Base-by-base conservation (phyloP, 2,888 invertebrate genomes). In the Cacoxenus indagator region DNA sequence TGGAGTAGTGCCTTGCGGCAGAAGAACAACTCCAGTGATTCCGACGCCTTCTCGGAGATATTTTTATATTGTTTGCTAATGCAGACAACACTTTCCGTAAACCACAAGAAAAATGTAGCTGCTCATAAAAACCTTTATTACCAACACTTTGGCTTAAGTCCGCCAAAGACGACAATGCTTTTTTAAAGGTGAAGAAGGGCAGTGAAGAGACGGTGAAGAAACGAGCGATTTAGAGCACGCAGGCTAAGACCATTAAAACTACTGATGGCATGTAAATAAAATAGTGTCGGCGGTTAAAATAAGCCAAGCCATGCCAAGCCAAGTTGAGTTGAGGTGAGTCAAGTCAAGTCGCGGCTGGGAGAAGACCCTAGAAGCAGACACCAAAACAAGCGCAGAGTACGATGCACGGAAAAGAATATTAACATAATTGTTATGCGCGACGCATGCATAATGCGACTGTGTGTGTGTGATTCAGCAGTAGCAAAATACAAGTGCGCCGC, bases 251-350 rank as follows among this genome's bases (percentile, higher is more conserved):
- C 80, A 81, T 81, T 81, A 81, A 83, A 81, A 80, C 80, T 80
- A 80, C 80, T 82, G 83, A 80, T 74, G 81, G 79, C 78, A 82
- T 82, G 80, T 81, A 83, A 81, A 81, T 81, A 83, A 78, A 73
- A 72, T 75, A 71, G 61, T 71, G 76, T 68, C 62, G 67, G 68
- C 68, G 75, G 73, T 78, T 71, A 70, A 83, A 76, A 82, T 81
- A 81, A 81, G 83, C 80, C 79, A 81, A 83, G 79, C 80, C 80
- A 74, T 78, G 73, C 75, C 77, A 75, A 22, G 51, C n/a, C 75
- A 78, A 82, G 76, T 75, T 70, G 76, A 65, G 65, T 67, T 61
- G 64, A 73, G 54, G 43, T 26, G 55, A 69, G 72, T 70, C n/a
- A n/a, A 69, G 27, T 43, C 45, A 14, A 55, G 48, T n/a, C 51